Base-by-base conservation (phyloP, 2,888 invertebrate genomes). In the Perithous albicinctus region DNA sequence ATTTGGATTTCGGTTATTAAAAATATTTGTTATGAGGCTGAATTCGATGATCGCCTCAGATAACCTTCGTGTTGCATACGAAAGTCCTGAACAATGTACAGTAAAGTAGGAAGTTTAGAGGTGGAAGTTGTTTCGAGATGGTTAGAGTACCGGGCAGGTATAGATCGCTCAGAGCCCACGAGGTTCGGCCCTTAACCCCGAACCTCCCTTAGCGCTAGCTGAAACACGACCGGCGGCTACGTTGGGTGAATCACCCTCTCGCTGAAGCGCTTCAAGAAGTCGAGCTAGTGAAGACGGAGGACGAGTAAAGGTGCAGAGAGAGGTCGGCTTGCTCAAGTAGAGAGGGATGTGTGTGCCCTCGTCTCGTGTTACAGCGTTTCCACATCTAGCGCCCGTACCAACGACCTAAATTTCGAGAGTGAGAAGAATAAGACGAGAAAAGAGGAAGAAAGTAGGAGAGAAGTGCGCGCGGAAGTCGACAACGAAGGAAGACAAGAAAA, bases 341-440 rank as follows among this genome's bases (percentile, higher is more conserved):
- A 67, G 63, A 48, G 70, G 64, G 72, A 61, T 74, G 67, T 81
- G 69, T 81, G 66, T 72, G 35, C 54, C 69, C 72, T 78, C 75
- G 78, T 82, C 78, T 75, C 82, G 61, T 82, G 78, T 82, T 82
- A 76, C 82, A 82, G 82, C 76, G 61, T 75, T 78, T 76, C 78
- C 66, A 78, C 66, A 18, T 78, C 75, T 75, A 26, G 51, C 72
- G 67, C 59, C 64, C 70, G 66, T 66, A 72, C 78, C 75, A 23
- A 76, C 82, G 82, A 82, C 82, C 82, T 82, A 78, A 82, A 78
- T 82, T 76, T 76, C 75, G 41, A 83, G 74, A 66, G 77, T 76
- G 72, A 54, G 59, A 79, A 78, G 67, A 77, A 59, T 35, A 69
- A 54, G 66, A 67, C 56, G 70, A 67, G 32, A 70, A 46, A 66